These are phyloP conservation scores for Hedychridium roseum DNA, from an alignment of 2,888 invertebrate species.

Conservation along the genomic window DNA sequence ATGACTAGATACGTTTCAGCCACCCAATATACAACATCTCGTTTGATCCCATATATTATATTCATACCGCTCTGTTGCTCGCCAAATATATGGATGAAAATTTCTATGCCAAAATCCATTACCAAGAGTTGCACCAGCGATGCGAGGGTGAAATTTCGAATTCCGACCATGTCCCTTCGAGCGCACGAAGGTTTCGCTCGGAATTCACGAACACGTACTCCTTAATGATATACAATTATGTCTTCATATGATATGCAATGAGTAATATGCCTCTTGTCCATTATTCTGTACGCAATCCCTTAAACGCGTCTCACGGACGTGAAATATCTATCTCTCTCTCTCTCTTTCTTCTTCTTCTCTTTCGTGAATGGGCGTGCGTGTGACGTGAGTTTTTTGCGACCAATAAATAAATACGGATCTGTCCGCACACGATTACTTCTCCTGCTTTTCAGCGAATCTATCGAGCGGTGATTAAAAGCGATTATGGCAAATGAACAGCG, in stretches of 20 bases:
- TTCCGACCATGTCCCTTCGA: slow-evolving; percentile 14
- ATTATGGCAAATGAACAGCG: no score
- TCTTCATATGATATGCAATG: slow-evolving; percentile 34
- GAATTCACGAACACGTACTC: slow-evolving; percentile 15
- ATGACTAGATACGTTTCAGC: slow-evolving; percentile 62
- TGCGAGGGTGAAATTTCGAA: no score
- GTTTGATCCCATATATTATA: slow-evolving; percentile 60
- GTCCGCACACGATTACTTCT: no score
- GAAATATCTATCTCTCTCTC: no score
- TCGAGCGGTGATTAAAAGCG: no score
- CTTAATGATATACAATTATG: slow-evolving; percentile 24
- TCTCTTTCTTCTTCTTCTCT: no score
- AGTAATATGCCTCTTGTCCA: slow-evolving; percentile 20
- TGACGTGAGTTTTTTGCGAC: no score
- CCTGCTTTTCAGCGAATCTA: no score
- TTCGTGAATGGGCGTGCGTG: no score
- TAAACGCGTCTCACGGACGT: no score
- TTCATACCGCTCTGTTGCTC: slow-evolving; percentile 43
- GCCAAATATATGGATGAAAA: slow-evolving; percentile 48
- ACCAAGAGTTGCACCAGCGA: no score
- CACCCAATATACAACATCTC: slow-evolving; percentile 56
- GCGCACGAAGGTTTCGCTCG: slow-evolving; percentile 14
- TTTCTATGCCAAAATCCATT: slow-evolving; percentile 55
- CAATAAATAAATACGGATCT: no score
- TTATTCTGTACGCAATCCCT: slow-evolving; percentile 6